Base-by-base conservation (phyloP, 2,797 vertebrate species). In the Coregonus suidteri region DNA sequence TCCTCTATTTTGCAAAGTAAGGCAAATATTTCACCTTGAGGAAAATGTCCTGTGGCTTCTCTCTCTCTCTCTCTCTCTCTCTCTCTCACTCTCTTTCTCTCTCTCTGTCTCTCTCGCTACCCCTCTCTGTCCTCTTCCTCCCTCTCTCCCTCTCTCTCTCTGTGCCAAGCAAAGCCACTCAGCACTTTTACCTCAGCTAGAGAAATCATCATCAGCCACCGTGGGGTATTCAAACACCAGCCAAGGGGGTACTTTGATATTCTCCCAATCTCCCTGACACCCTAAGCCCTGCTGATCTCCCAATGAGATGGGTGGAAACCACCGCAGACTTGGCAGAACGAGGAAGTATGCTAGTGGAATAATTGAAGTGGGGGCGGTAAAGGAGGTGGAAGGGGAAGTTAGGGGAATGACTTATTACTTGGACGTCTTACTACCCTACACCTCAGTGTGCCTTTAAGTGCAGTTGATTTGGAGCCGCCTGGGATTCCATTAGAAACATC, bases 1-100 rank as follows among this genome's bases (percentile, higher is more conserved):
- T 69, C 6, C 3, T 69, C 34, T n/a, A 37, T 69, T 15, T 86
- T 91, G 89, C 88, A 86, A 85, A 88, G 83, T 83, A 82, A 90
- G 84, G 85, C 84, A 82, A 81, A 91, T 90, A 85, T 91, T 93
- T 93, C 91, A 93, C 93, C 93, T 94, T 94, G 90, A 93, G 79
- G 86, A 90, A 87, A 88, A 86, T 87, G 85, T 93, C 92, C 90
- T 92, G 91, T 89, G 84, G 90, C 85, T 86, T 85, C 86, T 82
- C 88, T 91, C 90, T 59, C 53, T 82, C 88, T 91, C 90, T 56
- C 53, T 54, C 15, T 9, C 11, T 47, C 41, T 0, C 41, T 47
- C 11, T 2, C 41, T 47, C 4, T 15, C 52, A 1, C 13, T 0
- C 52, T 59, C 56, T 59, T 1, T 59, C 56, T 9, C 2, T 7